Conservation (phyloP, 37 sponge, comb jelly and placozoan genomes). For the Theonella swinhoei region DNA sequence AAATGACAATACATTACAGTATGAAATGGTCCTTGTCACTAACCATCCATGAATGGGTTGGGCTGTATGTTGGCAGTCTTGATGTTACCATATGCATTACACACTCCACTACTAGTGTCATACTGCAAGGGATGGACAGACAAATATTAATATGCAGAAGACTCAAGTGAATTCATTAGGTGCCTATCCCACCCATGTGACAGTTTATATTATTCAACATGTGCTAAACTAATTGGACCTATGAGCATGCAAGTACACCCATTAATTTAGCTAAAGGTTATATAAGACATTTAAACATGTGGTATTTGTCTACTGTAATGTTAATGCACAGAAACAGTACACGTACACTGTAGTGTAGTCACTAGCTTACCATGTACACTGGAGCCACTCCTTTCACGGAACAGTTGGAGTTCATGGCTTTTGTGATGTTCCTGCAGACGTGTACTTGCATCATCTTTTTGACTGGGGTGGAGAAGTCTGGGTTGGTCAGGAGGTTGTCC, state of each 20-base stretch:
- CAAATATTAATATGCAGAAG: background rate
- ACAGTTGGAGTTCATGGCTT: conserved; percentile 7
- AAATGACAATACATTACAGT: background rate
- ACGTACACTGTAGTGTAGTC: too few relatives aligned
- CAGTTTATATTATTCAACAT: background rate
- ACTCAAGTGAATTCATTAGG: background rate
- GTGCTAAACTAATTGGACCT: too few relatives aligned
- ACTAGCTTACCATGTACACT: conserved; percentile 44
- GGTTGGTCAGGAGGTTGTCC: conserved; percentile 35
- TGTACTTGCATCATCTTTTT: conserved; percentile 41
- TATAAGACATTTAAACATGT: too few relatives aligned
- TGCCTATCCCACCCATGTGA: background rate
- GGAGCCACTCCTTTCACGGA: conserved; percentile 45
- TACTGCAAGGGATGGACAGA: background rate
- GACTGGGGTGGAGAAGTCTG: conserved; percentile 28
- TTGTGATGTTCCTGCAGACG: conserved; percentile 54
- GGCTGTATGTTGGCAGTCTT: conserved; percentile 35
- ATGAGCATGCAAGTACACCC: too few relatives aligned
- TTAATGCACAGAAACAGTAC: too few relatives aligned
- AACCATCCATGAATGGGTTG: conserved; percentile 65
- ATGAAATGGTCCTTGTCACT: conserved; percentile 2
- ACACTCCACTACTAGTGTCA: background rate
- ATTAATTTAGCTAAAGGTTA: too few relatives aligned
- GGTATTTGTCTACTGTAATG: too few relatives aligned
- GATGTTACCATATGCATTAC: conserved; percentile 41